A percentile compares a stretch with the other conserved stretches of the same genome.
These are phyloP conservation scores for Cygnus atratus DNA, from an alignment of 2,113 vertebrate genomes.

Conservation along the genomic window DNA sequence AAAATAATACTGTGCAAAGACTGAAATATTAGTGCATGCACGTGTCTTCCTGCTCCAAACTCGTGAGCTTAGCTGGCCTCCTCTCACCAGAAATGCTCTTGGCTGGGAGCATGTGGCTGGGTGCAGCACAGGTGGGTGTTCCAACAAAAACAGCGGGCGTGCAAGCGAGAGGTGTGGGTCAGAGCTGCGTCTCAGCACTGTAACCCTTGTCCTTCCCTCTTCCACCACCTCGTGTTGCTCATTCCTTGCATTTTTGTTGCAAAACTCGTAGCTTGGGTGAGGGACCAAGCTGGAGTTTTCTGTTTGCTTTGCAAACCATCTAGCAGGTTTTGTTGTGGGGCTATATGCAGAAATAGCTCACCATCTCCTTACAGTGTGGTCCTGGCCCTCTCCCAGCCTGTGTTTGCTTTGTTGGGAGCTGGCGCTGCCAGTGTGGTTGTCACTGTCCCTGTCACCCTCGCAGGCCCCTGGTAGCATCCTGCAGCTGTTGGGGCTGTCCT, in stretches of 20 bases:
- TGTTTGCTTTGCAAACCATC: not conserved
- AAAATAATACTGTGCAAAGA: not conserved
- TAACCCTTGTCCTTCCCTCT: not conserved
- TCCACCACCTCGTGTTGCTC: not conserved
- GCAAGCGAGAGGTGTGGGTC: rapidly evolving
- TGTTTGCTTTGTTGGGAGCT: not conserved
- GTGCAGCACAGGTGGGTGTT: not conserved
- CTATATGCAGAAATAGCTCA: rapidly evolving
- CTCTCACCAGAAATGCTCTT: not conserved
- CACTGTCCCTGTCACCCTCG: not conserved
- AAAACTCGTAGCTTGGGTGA: rapidly evolving
- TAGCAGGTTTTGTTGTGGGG: no score
- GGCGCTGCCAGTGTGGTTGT: not conserved
- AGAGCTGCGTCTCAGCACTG: not conserved
- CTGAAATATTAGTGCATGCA: not conserved
- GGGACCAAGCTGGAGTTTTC: not conserved
- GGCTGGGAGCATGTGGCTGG: not conserved
- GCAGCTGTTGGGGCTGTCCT: not conserved
- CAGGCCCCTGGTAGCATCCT: not conserved
- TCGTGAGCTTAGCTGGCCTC: not conserved
- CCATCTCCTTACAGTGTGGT: rapidly evolving
- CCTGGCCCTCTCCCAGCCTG: rapidly evolving
- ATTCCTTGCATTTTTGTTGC: not conserved
- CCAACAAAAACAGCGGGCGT: not conserved
- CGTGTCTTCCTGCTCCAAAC: not conserved